phyloP scores from a whole-genome alignment of 2,113 vertebrate species.

The Aptenodytes forsteri region DNA sequence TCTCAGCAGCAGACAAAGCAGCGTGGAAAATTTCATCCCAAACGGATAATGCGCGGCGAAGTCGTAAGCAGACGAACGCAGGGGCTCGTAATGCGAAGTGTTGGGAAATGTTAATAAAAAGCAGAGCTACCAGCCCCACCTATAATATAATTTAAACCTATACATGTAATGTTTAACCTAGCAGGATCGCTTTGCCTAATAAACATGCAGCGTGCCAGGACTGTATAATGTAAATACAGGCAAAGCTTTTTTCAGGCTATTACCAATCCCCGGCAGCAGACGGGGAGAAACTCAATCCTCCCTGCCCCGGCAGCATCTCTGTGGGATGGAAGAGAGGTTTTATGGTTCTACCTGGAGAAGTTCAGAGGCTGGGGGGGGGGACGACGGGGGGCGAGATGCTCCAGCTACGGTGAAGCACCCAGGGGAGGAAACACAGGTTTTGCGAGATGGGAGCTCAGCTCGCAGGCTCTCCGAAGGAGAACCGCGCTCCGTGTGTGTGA shows the following conservation, averaged over 20 bases:
- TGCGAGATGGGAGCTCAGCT: not conserved
- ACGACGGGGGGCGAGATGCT: not conserved
- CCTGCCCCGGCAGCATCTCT: not conserved
- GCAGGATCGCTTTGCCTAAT: constrained; percentile 21
- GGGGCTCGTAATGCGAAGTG: not conserved
- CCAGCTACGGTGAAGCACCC: not conserved
- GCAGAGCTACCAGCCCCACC: constrained; percentile 37
- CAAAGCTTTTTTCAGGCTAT: not conserved
- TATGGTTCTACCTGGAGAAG: not conserved
- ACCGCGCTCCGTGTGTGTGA: not conserved
- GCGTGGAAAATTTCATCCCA: not conserved
- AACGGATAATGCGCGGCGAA: rapidly evolving
- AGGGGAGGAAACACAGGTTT: not conserved
- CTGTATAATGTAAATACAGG: constrained; percentile 3
- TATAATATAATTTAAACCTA: constrained; percentile 41
- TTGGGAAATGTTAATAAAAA: constrained; percentile 3
- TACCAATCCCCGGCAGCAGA: not conserved
- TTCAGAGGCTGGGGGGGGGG: not conserved
- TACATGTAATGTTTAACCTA: constrained; percentile 30
- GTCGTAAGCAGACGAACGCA: not conserved
- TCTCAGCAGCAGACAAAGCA: not conserved
- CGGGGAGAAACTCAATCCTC: not conserved
- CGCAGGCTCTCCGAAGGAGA: not conserved
- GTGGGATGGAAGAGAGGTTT: not conserved
- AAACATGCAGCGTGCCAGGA: not conserved